These are phyloP conservation scores for Dasypolia templi DNA, from an alignment of 2,888 invertebrate species.

Conservation along the genomic window DNA sequence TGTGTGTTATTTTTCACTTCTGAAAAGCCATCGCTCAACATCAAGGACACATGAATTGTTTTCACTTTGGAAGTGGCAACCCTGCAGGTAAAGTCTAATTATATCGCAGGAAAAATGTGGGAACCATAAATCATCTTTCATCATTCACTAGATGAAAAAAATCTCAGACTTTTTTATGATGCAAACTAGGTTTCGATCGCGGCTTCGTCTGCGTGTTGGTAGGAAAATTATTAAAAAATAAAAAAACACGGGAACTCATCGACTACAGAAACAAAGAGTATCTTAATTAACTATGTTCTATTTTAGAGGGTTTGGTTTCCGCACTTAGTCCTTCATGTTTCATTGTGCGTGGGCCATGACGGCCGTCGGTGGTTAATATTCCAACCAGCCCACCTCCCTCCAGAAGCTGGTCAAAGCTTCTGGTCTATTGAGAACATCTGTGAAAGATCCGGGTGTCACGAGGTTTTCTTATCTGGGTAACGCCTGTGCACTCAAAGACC, in stretches of 20 bases:
- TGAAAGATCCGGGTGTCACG: too few species aligned
- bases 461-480: too few species aligned
- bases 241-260: background rate
- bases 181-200: background rate
- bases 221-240: background rate
- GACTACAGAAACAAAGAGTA: background rate
- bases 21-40: conserved; percentile 49
- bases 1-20: conserved; percentile 35
- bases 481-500: too few species aligned
- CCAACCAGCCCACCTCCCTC: too few species aligned
- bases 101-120: conserved; percentile 72
- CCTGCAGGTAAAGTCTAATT: conserved; percentile 74
- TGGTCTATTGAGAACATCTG: too few species aligned
- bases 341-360: too few species aligned
- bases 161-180: conserved; percentile 35
- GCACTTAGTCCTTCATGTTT: too few species aligned
- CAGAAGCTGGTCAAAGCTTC: too few species aligned
- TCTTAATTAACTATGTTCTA: too few species aligned
- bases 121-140: conserved; percentile 82
- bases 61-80: conserved; percentile 54
- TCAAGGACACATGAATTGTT: conserved; percentile 52
- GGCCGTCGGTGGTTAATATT: too few species aligned
- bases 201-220: background rate
- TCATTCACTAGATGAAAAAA: conserved; percentile 72
- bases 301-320: too few species aligned